A percentile compares a stretch with the other conserved stretches of the same genome.
Evolutionary conservation across 2,113 vertebrate genomes (phyloP).

Genomic region (Corythornis cristatus): DNA sequence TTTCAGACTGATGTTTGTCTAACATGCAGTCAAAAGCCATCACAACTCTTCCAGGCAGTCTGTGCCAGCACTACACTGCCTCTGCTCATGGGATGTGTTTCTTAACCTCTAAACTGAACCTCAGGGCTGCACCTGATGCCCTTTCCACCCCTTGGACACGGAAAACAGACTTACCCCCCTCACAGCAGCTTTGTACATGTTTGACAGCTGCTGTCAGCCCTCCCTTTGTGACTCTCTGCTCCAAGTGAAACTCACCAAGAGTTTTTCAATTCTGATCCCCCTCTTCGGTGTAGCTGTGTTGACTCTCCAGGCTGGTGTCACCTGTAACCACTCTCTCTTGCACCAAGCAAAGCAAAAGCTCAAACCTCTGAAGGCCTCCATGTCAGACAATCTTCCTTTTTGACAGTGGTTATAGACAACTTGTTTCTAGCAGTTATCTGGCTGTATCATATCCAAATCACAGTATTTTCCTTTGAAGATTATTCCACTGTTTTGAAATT

Average conservation of each 20-base stretch:
- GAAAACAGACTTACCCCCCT: neutral
- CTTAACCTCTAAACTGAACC: neutral
- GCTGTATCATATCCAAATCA: neutral
- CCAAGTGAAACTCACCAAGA: neutral
- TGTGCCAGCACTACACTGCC: neutral
- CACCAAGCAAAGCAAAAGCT: neutral
- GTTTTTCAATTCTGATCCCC: neutral
- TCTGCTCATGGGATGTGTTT: neutral
- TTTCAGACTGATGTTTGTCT: neutral
- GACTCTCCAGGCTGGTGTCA: neutral
- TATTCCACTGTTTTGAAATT: neutral
- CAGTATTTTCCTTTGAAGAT: neutral
- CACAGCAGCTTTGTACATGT: neutral
- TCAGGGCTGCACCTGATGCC: neutral
- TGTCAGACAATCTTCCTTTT: rapidly evolving
- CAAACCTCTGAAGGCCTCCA: neutral
- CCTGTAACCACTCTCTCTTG: neutral
- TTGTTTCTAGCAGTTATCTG: neutral
- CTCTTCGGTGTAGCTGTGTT: neutral
- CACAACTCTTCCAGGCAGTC: neutral
- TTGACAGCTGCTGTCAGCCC: neutral
- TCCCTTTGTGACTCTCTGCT: neutral
- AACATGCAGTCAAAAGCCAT: neutral
- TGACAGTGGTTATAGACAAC: neutral
- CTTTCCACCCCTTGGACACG: neutral